Percentiles rank a stretch among this genome's conserved stretches.
phyloP scores from a whole-genome alignment of 2,888 invertebrate genomes.

The Eristalis tenax region DNA sequence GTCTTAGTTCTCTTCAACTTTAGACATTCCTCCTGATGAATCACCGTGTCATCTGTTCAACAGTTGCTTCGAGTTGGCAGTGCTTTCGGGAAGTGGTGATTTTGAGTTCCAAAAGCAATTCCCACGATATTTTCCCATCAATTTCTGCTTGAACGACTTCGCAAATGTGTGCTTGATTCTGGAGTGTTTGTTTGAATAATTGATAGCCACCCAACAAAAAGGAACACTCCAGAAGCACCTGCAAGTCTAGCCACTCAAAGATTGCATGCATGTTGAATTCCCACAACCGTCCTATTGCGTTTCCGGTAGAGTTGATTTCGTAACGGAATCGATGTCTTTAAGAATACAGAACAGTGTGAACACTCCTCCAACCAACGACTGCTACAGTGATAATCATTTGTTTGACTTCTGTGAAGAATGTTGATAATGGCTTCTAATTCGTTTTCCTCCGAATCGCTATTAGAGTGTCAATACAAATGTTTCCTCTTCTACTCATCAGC shows the following conservation, averaged over 20 bases:
- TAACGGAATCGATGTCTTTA: neutral
- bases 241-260: neutral
- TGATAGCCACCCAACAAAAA: neutral
- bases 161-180: too few species aligned
- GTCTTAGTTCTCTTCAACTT: too few species aligned
- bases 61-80: too few species aligned
- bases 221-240: neutral
- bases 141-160: too few species aligned
- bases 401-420: conserved; percentile 50
- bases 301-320: neutral
- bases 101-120: too few species aligned
- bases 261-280: conserved; percentile 1
- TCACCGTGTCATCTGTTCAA: too few species aligned
- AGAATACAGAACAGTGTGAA: neutral
- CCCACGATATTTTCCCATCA: too few species aligned
- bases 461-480: conserved; percentile 45
- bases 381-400: conserved; percentile 44
- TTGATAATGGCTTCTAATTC: conserved; percentile 38
- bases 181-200: neutral
- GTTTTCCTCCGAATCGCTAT: conserved; percentile 39
- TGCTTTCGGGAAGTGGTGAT: too few species aligned
- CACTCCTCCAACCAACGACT: neutral
- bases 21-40: too few species aligned
- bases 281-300: neutral
- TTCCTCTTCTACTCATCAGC: neutral